Conservation (phyloP, 2,888 invertebrate genomes). For the Phengaris alcon region DNA sequence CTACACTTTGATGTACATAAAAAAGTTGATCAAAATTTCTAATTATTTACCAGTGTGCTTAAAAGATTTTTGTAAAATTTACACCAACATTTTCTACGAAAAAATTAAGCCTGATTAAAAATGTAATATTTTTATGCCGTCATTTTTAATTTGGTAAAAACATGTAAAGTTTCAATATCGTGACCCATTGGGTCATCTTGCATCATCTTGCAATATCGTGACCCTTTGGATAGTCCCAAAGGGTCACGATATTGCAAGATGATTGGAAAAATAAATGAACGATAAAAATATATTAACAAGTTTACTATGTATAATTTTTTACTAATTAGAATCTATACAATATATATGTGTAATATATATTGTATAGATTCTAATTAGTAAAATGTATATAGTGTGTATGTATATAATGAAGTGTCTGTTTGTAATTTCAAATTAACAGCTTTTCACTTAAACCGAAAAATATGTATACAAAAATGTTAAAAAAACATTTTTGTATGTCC, state of each 20-base stretch:
- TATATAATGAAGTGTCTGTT: too few species aligned
- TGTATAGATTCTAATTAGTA: too few species aligned
- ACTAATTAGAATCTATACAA: too few species aligned
- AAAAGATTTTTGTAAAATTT: too few species aligned
- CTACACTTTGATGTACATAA: neutral
- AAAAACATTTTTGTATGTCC: too few species aligned
- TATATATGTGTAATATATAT: too few species aligned
- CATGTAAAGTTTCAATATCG: neutral
- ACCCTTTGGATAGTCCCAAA: neutral
- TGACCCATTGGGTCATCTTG: too few species aligned
- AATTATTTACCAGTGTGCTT: neutral
- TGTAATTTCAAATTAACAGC: too few species aligned
- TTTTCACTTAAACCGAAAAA: too few species aligned
- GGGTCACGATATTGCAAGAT: neutral
- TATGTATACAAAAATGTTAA: too few species aligned
- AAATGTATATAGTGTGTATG: too few species aligned
- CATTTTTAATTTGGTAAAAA: slow-evolving; percentile 4
- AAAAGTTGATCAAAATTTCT: neutral
- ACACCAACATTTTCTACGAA: neutral
- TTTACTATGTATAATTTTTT: neutral
- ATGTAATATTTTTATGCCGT: neutral
- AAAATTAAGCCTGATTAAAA: slow-evolving; percentile 10
- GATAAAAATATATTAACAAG: neutral
- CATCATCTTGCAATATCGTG: too few species aligned
- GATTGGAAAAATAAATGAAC: neutral